Base-by-base conservation (phyloP, 2,113 vertebrate genomes). In the Bufo gargarizans region DNA sequence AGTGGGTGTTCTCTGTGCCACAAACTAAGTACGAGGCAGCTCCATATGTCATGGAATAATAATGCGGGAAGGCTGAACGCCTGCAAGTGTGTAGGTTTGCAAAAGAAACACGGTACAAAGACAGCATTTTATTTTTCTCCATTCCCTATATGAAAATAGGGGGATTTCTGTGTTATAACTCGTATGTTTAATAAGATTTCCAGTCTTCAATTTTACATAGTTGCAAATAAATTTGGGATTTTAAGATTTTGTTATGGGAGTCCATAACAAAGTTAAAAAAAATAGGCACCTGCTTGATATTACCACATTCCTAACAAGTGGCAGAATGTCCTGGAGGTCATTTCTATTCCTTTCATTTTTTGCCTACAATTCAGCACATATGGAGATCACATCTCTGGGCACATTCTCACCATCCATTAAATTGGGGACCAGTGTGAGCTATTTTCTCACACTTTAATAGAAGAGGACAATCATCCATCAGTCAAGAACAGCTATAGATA, bases 21-120 rank as follows among this genome's bases (percentile, higher is more conserved):
- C 71, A 84, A 84, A 84, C 58, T 65, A 77, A 84, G 72, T 88
- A 83, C 45, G 53, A 82, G 63, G 77, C 77, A 63, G 72, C 87
- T 88, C 87, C 87, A 77, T 88, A 84, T 88, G 87, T 84, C 82
- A 84, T 56, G n/a, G 87, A 88, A 88, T 88, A 88, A 88, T 84
- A 84, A 88, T 84, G 59, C 84, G 58, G 72, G 55, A 81, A 65
- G 53, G 45, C 80, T 77, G 58, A 84, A 84, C 76, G 87, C 63
- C 59, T 84, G 72, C 72, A 45, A 65, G 45, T 88, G 72, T 71
- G 81, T 77, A 77, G 56, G 81, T 55, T 84, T 77, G 87, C 47
- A 58, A 67, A 59, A 58, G 22, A 16, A 77, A 84, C 59, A 84
- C 45, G 4, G 79, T 82, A 83, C 55, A 88, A 87, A 88, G 43